A percentile compares a stretch with the other conserved stretches of the same genome.
These are phyloP conservation scores for Meleagris gallopavo DNA, from an alignment of 2,113 vertebrate genomes.

Conservation along the genomic window DNA sequence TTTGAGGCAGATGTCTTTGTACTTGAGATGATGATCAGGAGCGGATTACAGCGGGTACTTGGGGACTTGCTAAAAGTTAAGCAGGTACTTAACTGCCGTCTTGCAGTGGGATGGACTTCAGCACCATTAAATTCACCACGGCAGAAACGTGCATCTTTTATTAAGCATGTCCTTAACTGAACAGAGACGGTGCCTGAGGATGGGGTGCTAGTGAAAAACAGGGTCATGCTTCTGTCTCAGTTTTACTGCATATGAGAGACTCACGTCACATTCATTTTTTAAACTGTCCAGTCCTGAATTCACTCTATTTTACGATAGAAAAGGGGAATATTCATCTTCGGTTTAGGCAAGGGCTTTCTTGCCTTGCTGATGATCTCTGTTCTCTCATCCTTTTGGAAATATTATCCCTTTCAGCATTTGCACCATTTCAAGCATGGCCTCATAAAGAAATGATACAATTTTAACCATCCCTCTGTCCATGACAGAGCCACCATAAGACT, in stretches of 20 bases:
- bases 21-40: slow-evolving; percentile 11
- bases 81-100: slow-evolving; percentile 36
- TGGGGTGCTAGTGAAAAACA: not conserved
- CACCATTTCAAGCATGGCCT: not conserved
- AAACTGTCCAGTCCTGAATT: not conserved
- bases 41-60: slow-evolving; percentile 17
- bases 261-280: not conserved
- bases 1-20: not conserved
- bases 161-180: slow-evolving; percentile 53
- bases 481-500: not conserved
- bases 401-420: not conserved
- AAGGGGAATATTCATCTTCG: not conserved
- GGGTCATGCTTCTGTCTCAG: not conserved
- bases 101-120: slow-evolving; percentile 46
- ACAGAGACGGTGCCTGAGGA: not conserved
- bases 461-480: not conserved
- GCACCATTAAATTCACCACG: slow-evolving; percentile 28
- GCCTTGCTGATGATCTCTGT: not conserved
- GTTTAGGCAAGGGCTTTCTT: not conserved
- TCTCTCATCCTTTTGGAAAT: not conserved
- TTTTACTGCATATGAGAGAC: not conserved
- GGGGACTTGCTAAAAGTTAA: slow-evolving; percentile 61
- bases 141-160: slow-evolving; percentile 60
- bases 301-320: not conserved
- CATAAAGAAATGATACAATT: not conserved